Conservation (phyloP, 2,797 vertebrate genomes). For the Melanotaenia pygmaea region DNA sequence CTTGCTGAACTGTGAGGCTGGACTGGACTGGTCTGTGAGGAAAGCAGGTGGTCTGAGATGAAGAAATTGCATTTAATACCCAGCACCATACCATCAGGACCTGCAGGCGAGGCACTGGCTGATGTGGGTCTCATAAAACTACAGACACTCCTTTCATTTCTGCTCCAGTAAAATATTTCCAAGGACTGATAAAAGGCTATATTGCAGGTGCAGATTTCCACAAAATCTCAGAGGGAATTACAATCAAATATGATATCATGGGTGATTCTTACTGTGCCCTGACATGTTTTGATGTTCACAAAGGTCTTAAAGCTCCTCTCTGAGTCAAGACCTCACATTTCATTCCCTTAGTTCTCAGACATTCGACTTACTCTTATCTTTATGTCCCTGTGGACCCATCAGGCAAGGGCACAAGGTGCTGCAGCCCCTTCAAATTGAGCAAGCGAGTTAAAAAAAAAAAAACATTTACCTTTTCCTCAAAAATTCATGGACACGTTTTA, state of each 20-base stretch:
- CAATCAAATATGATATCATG: conserved; percentile 18
- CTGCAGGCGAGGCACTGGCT: conserved; percentile 2
- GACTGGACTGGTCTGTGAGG: conserved; percentile 14
- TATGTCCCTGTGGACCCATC: background rate
- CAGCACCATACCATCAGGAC: conserved; percentile 17
- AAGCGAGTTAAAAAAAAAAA: background rate
- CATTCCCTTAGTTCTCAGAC: conserved; percentile 14
- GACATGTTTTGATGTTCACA: conserved; percentile 24
- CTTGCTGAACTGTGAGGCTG: conserved; percentile 23
- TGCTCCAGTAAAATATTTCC: conserved; percentile 19
- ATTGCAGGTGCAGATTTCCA: conserved; percentile 22
- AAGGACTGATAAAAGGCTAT: conserved; percentile 27
- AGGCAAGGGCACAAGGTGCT: conserved; percentile 2
- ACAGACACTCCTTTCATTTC: conserved; percentile 46
- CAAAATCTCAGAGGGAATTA: conserved; percentile 37
- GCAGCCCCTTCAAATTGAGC: background rate
- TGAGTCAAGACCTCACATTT: conserved; percentile 32
- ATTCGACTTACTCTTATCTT: conserved; percentile 15
- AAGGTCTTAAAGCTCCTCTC: conserved; percentile 11
- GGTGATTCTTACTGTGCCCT: conserved; percentile 2
- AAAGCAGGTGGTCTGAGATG: conserved; percentile 47
- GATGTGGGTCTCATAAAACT: conserved; percentile 31
- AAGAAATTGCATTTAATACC: conserved; percentile 32
- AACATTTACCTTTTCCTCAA: background rate
- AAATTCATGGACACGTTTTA: background rate